These are phyloP conservation scores for Mellivora capensis DNA, from an alignment of 2,113 vertebrate genomes.

Conservation along the genomic window DNA sequence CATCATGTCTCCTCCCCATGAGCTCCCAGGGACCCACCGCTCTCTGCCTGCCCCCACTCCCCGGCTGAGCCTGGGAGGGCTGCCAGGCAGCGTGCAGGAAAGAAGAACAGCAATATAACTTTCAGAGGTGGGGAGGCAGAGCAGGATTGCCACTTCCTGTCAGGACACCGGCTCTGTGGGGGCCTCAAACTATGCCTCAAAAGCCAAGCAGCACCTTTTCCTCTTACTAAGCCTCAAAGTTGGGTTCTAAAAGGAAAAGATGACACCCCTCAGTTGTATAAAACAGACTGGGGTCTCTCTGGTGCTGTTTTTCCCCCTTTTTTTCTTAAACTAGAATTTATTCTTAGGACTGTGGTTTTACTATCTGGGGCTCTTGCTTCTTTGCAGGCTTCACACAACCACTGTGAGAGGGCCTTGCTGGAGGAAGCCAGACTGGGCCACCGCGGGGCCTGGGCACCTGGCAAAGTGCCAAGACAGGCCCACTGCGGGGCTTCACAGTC, in stretches of 20 bases:
- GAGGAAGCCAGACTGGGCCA: neutral
- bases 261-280: rapidly evolving
- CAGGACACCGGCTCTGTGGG: rapidly evolving
- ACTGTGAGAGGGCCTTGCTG: neutral
- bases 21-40: neutral
- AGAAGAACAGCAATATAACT: rapidly evolving
- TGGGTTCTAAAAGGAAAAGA: neutral
- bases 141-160: neutral
- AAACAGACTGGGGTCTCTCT: rapidly evolving
- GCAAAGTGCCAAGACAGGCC: neutral
- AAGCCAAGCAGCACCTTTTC: neutral
- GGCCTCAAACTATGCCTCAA: neutral
- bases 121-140: neutral
- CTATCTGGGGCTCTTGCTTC: too few species aligned
- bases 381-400: neutral
- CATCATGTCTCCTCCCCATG: rapidly evolving
- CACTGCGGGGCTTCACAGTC: too few species aligned
- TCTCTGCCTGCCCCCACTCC: neutral
- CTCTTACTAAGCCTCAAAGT: neutral
- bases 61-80: rapidly evolving
- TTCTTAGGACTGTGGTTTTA: neutral
- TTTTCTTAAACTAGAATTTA: neutral
- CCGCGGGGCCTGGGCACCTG: neutral
- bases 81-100: neutral
- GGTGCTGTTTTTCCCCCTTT: neutral